Evolutionary conservation across 2,888 invertebrate species (phyloP).

Genomic region (Trachelus tabidus): DNA sequence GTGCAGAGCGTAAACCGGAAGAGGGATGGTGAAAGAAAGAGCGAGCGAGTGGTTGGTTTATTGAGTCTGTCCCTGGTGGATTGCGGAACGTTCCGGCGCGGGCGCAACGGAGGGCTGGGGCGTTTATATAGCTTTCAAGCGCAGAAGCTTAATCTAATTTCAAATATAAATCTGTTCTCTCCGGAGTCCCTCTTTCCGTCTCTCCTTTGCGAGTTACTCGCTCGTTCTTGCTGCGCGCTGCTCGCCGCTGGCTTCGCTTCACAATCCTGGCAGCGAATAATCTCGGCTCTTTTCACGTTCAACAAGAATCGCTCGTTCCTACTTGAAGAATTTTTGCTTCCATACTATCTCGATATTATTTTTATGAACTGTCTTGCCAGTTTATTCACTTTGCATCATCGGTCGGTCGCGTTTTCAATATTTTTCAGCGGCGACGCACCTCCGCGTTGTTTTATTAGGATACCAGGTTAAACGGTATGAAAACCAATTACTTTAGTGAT

Average conservation of each 20-base stretch:
- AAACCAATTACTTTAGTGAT: constrained; percentile 52
- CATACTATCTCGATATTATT: neutral
- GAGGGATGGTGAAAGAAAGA: constrained; percentile 42
- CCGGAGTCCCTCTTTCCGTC: constrained; percentile 39
- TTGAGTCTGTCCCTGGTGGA: constrained; percentile 58
- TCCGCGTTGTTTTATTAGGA: neutral
- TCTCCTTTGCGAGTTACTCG: constrained; percentile 26
- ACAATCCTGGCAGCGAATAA: constrained; percentile 50
- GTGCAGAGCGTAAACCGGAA: neutral
- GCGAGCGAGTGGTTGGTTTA: constrained; percentile 58
- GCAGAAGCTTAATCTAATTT: constrained; percentile 66
- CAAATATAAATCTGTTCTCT: constrained; percentile 65
- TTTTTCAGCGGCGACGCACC: neutral
- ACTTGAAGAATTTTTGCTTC: neutral
- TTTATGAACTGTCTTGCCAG: neutral
- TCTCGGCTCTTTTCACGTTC: constrained; percentile 37
- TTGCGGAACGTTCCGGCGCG: constrained; percentile 48
- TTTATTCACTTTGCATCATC: neutral
- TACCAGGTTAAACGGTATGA: constrained; percentile 44
- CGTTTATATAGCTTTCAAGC: constrained; percentile 66
- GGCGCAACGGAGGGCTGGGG: constrained; percentile 45
- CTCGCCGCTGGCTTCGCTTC: constrained; percentile 42
- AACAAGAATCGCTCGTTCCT: neutral
- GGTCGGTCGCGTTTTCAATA: neutral
- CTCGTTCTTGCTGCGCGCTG: neutral